Evolutionary conservation across 2,888 invertebrate species (phyloP).

Genomic region (Hypselothyrea guttata): DNA sequence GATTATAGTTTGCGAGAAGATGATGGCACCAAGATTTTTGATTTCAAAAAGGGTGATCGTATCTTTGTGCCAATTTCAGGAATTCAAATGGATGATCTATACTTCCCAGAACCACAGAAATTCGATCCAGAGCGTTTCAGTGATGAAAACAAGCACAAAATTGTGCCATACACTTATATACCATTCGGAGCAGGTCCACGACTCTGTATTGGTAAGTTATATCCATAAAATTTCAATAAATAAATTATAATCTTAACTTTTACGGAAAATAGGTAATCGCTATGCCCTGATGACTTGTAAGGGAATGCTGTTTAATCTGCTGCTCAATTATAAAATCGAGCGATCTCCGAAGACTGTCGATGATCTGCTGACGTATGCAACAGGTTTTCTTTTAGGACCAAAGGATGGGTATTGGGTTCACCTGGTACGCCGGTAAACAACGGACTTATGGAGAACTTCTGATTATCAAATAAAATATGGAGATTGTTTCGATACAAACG

Average conservation of each 20-base stretch:
- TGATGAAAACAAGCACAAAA: slow-evolving; percentile 83
- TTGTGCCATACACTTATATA: slow-evolving; percentile 82
- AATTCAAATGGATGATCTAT: slow-evolving; percentile 83
- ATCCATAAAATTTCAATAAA: background rate
- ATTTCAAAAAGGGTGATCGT: slow-evolving; percentile 83
- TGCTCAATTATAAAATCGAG: slow-evolving; percentile 63
- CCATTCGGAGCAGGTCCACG: slow-evolving; percentile 85
- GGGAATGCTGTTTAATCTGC: slow-evolving; percentile 64
- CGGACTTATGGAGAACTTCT: too few relatives aligned
- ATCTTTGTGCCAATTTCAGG: slow-evolving; percentile 80
- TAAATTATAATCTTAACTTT: background rate
- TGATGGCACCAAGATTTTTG: slow-evolving; percentile 83
- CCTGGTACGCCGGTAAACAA: slow-evolving; percentile 40
- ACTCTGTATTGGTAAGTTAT: slow-evolving; percentile 84
- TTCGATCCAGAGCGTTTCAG: slow-evolving; percentile 84
- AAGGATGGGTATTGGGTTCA: slow-evolving; percentile 67
- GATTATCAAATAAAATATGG: too few relatives aligned
- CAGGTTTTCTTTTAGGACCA: slow-evolving; percentile 56
- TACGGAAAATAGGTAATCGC: slow-evolving; percentile 52
- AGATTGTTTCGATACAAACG: too few relatives aligned
- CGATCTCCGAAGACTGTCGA: slow-evolving; percentile 54
- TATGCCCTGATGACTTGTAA: slow-evolving; percentile 72
- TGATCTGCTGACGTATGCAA: slow-evolving; percentile 51
- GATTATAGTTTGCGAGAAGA: slow-evolving; percentile 79
- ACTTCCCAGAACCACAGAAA: slow-evolving; percentile 83